Evolutionary conservation across 2,113 vertebrate genomes (phyloP), one percentile per base, ranked within the genome.

Genomic region (Cervus canadensis): DNA sequence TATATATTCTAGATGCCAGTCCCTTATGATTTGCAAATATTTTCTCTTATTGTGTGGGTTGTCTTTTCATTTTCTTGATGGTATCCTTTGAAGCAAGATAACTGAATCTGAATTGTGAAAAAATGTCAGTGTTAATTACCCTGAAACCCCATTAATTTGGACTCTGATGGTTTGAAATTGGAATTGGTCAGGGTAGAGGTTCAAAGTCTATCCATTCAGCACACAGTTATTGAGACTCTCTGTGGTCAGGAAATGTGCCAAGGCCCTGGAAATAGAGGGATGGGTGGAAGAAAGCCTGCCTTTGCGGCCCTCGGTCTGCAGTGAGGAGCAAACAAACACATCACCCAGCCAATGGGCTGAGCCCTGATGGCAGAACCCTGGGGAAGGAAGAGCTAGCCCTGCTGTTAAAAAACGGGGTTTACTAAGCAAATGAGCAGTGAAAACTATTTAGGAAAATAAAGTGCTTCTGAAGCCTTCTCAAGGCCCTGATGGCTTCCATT

Each of bases 131-230:
- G 86, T 86, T 97, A 87, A 94, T 94, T 92, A 87, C 64, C 89
- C 43, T 57, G 52, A 90, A 96, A 92, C 48, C 43, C 40, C 90
- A 94, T 96, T 97, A 85, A 88, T 97, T 67, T 79, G 85, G 88
- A 81, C 90, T 94, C 43, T 71, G 56, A 48, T 95, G 56, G 94
- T 88, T 92, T 95, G 28, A 82, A 97, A 83, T 40, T 83, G 52
- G 52, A 56, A 76, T 82, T 86, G 88, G 82, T 88, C 84, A 71
- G 87, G 54, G 81, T 40, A 95, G 60, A 83, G 56, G 48, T 85
- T 88, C 92, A 87, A 89, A 96, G 74, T 91, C 87, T 48, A 25
- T 97, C 78, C 45, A 59, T 88, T 96, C 71, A 17, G 28, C 59
- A 59, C 21, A 76, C 30, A 84, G 87, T 64, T 88, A 86, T 3